phyloP scores from a whole-genome alignment of 2,113 vertebrate species.

The Haemorhous mexicanus region DNA sequence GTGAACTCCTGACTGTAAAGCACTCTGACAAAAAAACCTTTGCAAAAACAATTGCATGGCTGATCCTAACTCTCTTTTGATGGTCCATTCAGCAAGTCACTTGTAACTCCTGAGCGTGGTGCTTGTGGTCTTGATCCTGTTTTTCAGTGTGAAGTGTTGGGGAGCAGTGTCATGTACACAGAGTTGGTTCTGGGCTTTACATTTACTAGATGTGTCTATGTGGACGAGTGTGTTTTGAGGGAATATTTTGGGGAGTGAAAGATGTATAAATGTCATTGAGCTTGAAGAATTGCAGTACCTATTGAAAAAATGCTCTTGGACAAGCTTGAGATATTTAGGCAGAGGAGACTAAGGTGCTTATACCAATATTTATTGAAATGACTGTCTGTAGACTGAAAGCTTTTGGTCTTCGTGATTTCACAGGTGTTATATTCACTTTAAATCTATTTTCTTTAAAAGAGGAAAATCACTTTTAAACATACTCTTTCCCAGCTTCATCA shows the following conservation, averaged over 20 bases:
- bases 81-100: background rate
- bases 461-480: background rate
- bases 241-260: background rate
- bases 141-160: background rate
- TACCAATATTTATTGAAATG: background rate
- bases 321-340: background rate
- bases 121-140: background rate
- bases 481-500: background rate
- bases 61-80: background rate
- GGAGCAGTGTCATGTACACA: background rate
- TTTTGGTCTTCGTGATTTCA: background rate
- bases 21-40: background rate
- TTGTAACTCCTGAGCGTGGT: background rate
- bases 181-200: background rate
- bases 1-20: background rate
- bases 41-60: background rate
- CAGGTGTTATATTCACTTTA: background rate
- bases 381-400: background rate
- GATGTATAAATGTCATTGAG: background rate
- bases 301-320: background rate
- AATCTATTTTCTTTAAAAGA: background rate
- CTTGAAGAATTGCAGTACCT: background rate
- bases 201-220: background rate
- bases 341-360: background rate
- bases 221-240: background rate